Conservation (phyloP, 2,797 vertebrate genomes). For the Acrocephalus scirpaceus region DNA sequence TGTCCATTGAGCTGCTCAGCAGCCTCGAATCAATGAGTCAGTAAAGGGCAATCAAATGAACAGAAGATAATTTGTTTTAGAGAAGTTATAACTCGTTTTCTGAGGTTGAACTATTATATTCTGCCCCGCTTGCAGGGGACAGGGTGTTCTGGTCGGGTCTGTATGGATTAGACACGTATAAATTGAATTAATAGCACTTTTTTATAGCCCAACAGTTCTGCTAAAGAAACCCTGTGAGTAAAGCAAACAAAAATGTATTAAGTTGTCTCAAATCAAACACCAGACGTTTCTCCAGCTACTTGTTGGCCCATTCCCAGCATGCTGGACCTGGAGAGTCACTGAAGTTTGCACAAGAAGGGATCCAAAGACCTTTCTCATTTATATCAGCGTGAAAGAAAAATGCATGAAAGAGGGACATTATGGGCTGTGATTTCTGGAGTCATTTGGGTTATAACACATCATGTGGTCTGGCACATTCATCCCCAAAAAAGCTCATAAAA, state of each 20-base stretch:
- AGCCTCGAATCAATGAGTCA: constrained; percentile 9
- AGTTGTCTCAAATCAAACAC: constrained; percentile 8
- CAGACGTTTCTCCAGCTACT: background rate
- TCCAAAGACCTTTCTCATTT: background rate
- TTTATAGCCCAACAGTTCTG: background rate
- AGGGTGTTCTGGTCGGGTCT: background rate
- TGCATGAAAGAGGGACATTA: background rate
- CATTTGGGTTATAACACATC: background rate
- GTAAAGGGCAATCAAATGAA: background rate
- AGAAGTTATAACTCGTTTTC: background rate
- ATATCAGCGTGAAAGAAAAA: background rate
- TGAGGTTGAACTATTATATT: background rate
- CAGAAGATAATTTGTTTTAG: constrained; percentile 45
- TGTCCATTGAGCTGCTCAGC: background rate
- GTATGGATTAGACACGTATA: background rate
- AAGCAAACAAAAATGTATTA: constrained; percentile 7
- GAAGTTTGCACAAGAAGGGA: background rate
- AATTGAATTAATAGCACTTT: background rate
- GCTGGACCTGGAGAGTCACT: background rate
- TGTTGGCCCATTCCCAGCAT: background rate
- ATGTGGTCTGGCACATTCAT: background rate
- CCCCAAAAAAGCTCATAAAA: background rate
- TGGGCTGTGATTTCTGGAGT: background rate
- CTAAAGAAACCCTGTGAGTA: background rate
- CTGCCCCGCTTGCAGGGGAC: background rate